Percentiles rank a stretch among this genome's conserved stretches.
Conservation (phyloP, 2,113 vertebrate species). For the Eurypyga helias region DNA sequence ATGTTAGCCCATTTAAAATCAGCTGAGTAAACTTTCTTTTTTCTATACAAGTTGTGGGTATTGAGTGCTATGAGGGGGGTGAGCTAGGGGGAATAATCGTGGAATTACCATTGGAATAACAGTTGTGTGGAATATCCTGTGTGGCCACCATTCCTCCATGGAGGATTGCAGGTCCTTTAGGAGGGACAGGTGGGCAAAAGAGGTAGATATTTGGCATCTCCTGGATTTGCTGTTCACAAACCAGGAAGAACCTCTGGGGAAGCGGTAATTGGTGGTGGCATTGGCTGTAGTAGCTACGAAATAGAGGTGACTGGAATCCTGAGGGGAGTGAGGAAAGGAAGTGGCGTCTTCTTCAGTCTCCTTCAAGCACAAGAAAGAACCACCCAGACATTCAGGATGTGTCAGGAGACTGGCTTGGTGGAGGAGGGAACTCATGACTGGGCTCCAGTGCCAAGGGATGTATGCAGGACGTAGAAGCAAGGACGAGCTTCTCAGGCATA, state of each 20-base stretch:
- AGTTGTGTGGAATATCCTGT: background rate
- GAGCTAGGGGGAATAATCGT: background rate
- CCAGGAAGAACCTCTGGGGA: background rate
- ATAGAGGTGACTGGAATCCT: background rate
- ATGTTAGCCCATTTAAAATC: background rate
- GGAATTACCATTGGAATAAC: background rate
- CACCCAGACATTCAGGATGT: background rate
- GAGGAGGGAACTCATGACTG: background rate
- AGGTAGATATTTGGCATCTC: background rate
- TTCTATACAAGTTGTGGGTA: background rate
- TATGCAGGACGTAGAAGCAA: background rate
- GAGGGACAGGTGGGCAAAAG: background rate
- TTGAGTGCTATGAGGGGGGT: background rate
- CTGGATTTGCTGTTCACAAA: background rate
- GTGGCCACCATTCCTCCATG: background rate
- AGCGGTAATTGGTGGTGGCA: accelerated
- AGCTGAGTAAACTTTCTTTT: background rate
- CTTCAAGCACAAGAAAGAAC: background rate
- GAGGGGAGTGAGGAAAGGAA: background rate
- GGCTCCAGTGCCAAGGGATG: background rate
- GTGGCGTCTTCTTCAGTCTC: background rate
- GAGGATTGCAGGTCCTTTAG: background rate
- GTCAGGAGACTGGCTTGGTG: background rate
- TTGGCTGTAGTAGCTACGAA: background rate
- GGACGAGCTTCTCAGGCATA: background rate